Conservation (phyloP, 2,888 invertebrate genomes). For the Odontocolon sp. region DNA sequence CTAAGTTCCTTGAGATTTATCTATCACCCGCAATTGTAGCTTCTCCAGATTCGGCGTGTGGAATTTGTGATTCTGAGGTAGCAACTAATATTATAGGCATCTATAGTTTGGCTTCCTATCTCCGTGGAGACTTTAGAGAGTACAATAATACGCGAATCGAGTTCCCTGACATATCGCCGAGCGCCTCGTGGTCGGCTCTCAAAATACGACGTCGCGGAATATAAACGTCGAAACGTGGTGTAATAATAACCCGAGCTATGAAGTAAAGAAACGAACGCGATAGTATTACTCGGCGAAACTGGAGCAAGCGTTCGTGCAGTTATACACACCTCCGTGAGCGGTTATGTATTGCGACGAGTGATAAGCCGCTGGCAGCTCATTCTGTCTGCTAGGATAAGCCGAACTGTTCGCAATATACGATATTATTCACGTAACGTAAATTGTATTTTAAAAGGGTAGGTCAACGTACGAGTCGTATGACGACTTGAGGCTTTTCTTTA, state of each 20-base stretch:
- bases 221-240: slow-evolving; percentile 29
- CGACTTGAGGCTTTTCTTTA: background rate
- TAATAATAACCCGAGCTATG: slow-evolving; percentile 47
- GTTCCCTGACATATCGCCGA: slow-evolving; percentile 14
- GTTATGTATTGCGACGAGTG: background rate
- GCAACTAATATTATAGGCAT: background rate
- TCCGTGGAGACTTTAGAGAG: background rate
- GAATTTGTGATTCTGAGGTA: background rate
- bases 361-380: slow-evolving; percentile 3
- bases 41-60: background rate
- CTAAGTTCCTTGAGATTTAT: background rate
- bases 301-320: slow-evolving; percentile 42
- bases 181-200: slow-evolving; percentile 32
- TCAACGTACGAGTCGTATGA: background rate
- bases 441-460: background rate
- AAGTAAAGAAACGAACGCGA: slow-evolving; percentile 43
- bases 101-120: background rate
- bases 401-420: background rate
- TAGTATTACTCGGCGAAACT: slow-evolving; percentile 52
- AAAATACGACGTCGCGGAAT: slow-evolving; percentile 47
- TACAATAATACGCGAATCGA: slow-evolving; percentile 25
- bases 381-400: slow-evolving; percentile 4
- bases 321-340: slow-evolving; percentile 38
- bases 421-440: background rate
- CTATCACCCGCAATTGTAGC: background rate